Conservation (phyloP, 2,888 invertebrate genomes). For the Caenorhabditis virilis region DNA sequence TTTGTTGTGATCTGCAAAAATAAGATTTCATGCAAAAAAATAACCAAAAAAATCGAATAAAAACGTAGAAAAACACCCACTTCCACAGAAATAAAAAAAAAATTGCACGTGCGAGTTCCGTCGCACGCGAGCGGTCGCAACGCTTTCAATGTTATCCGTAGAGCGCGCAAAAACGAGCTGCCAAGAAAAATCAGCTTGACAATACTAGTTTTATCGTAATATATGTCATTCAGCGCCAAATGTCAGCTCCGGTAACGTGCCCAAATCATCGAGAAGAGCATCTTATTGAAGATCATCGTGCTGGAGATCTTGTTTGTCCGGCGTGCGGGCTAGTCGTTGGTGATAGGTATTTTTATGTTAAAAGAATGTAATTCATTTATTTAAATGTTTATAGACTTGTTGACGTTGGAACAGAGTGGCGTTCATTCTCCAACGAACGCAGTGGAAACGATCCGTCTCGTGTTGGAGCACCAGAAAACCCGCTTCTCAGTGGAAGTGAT, state of each 20-base stretch:
- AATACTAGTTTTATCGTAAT: too few species aligned
- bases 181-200: too few species aligned
- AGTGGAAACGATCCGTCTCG: slow-evolving; percentile 93
- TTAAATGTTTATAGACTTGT: slow-evolving; percentile 74
- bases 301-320: slow-evolving; percentile 97
- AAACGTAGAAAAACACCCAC: too few species aligned
- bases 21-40: too few species aligned
- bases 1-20: too few species aligned
- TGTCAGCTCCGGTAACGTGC: slow-evolving; percentile 72
- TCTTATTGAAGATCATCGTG: slow-evolving; percentile 95
- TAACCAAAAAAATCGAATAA: too few species aligned
- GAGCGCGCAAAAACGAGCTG: too few species aligned
- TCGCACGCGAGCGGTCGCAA: too few species aligned
- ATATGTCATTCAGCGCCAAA: too few species aligned
- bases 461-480: slow-evolving; percentile 99
- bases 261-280: slow-evolving; percentile 92
- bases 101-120: too few species aligned
- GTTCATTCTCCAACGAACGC: slow-evolving; percentile 94
- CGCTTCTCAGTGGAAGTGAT: slow-evolving; percentile 90
- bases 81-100: too few species aligned
- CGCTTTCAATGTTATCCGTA: too few species aligned
- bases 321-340: slow-evolving; percentile 99
- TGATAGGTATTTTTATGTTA: slow-evolving; percentile 75
- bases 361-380: neutral
- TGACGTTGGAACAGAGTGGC: slow-evolving; percentile 99